Evolutionary conservation across 2,888 invertebrate genomes (phyloP).

Genomic region (Cryptocheilus praepositus): DNA sequence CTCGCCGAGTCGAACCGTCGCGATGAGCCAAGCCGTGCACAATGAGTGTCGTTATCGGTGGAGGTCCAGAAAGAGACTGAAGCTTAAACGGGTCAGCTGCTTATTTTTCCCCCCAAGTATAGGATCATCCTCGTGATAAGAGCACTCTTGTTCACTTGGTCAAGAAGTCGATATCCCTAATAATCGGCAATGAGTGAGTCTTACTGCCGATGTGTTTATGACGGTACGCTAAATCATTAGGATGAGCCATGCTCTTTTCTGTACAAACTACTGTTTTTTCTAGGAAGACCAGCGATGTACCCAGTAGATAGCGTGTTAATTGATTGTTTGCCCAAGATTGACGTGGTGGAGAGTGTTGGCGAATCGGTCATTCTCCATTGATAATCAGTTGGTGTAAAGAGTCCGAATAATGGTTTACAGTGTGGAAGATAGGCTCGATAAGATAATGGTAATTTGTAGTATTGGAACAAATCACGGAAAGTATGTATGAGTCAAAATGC

Average conservation of each 20-base stretch:
- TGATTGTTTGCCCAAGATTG: conserved; percentile 29
- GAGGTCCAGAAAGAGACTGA: conserved; percentile 54
- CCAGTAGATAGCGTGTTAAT: conserved; percentile 22
- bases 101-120: conserved; percentile 34
- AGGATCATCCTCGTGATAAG: conserved; percentile 43
- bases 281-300: not conserved
- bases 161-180: conserved; percentile 26
- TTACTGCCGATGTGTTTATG: no score
- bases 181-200: conserved; percentile 15
- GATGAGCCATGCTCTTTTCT: not conserved
- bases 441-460: no score
- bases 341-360: no score
- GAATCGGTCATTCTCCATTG: no score
- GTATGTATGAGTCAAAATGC: no score
- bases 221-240: not conserved
- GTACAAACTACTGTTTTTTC: no score
- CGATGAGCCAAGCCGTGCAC: no score
- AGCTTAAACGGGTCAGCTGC: conserved; percentile 45
- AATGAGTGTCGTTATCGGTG: conserved; percentile 45
- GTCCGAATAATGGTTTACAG: no score
- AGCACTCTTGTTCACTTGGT: not conserved
- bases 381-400: no score
- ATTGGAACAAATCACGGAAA: no score
- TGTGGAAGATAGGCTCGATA: no score
- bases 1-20: conserved; percentile 2